Conservation (phyloP, 2,797 vertebrate genomes). For the Dromococcyx pavoninus region DNA sequence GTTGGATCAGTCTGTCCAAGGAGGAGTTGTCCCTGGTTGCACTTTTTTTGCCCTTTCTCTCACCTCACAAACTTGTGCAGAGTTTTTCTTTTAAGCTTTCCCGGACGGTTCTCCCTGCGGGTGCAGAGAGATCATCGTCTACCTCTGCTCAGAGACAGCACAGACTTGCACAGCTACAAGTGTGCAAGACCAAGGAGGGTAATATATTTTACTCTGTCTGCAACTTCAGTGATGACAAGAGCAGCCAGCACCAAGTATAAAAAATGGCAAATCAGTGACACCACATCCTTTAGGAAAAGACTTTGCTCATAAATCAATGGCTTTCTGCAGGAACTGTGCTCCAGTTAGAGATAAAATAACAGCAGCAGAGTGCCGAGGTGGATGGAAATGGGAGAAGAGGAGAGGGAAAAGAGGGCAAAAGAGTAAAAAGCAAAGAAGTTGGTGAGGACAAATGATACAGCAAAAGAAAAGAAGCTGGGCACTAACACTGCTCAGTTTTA, state of each 20-base stretch:
- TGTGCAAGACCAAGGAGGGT: rapidly evolving
- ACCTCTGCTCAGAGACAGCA: rapidly evolving
- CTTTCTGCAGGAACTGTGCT: rapidly evolving
- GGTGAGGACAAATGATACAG: rapidly evolving
- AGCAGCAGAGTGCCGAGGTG: not conserved
- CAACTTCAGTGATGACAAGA: not conserved
- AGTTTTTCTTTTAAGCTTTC: not conserved
- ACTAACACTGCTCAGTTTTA: not conserved
- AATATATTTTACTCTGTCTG: not conserved
- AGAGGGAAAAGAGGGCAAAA: not conserved
- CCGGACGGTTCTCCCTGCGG: rapidly evolving
- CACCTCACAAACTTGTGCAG: not conserved
- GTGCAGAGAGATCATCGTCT: not conserved
- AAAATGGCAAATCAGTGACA: not conserved
- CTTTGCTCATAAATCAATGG: not conserved
- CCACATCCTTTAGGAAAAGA: not conserved
- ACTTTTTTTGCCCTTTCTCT: not conserved
- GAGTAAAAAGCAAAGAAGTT: not conserved
- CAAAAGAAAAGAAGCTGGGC: not conserved
- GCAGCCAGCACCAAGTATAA: not conserved
- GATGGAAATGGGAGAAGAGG: not conserved
- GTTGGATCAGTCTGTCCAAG: not conserved
- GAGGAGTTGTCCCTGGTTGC: not conserved
- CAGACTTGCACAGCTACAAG: not conserved
- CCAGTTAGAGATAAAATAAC: not conserved